Base-by-base conservation (phyloP, 2,113 vertebrate genomes). In the Micromys minutus region DNA sequence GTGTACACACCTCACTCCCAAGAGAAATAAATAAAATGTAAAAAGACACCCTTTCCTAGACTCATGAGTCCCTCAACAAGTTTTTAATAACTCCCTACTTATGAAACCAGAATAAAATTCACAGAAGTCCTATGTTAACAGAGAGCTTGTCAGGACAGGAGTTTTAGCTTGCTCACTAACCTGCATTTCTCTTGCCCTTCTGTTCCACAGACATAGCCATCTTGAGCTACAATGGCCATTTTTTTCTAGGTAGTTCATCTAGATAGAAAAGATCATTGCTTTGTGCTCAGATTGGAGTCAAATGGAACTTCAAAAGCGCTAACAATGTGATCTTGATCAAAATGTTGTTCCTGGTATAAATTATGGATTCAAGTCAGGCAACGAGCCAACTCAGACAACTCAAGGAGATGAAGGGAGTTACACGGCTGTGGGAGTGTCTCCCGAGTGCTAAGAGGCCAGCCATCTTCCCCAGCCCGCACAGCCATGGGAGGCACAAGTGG, bases 201-300 rank as follows among this genome's bases (percentile, higher is more conserved):
- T 21, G 10, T 24, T 77, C 19, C 11, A 15, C 15, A 87, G 26
- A 63, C 24, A 19, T 5, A 8, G 45, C 50, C 77, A 65, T 81
- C 45, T 93, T 61, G 47, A 81, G 77, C 17, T 42, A 15, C 71
- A n/a, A 34, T 26, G 71, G 50, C 61, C 52, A n/a, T 24, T 76
- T 96, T 76, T 96, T 36, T 67, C 71, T 95, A 69, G 42, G 47
- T 75, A 87, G 57, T 77, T 94, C 61, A 67, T 39, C 16, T 91
- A 2, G 24, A 74, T 11, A 74, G n/a, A 74, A 42, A 74, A 2
- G 42, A 24, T 47, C n/a, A 75, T 86, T 81, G 59, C 36, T 59
- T 0, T 89, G 39, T 87, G n/a, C 9, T 87, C n/a, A 87, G 42
- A 71, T 16, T n/a, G 24, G 52, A 87, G 55, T 75, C 57, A 67